phyloP scores from a whole-genome alignment of 2,113 vertebrate species.

The Jaculus jaculus region DNA sequence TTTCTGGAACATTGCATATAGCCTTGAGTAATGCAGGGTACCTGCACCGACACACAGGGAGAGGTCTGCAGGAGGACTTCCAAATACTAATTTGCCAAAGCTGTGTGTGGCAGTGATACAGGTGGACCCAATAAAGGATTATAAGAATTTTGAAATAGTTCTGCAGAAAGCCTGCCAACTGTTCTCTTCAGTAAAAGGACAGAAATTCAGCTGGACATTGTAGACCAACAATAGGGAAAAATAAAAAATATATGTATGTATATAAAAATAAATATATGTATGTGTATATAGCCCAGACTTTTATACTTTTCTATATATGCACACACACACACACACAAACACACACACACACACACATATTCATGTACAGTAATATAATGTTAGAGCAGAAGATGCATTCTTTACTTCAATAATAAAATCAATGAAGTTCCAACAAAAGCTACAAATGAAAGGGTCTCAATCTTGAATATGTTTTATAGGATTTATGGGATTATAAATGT shows the following conservation, averaged over 20 bases:
- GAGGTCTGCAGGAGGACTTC: not conserved
- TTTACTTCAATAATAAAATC: not conserved
- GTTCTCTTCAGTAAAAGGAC: not conserved
- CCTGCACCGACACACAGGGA: not conserved
- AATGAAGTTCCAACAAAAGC: not conserved
- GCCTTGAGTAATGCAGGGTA: not conserved
- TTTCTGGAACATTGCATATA: not conserved
- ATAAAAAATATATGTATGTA: not conserved
- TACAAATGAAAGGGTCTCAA: not conserved
- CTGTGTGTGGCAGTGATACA: not conserved
- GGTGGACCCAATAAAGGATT: not conserved
- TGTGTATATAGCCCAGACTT: too few species aligned
- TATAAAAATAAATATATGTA: not conserved
- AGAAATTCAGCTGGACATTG: not conserved
- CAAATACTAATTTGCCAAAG: not conserved
- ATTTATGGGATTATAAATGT: not conserved
- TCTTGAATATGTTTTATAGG: not conserved
- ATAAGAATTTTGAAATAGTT: not conserved
- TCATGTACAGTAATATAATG: not conserved
- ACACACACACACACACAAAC: too few species aligned
- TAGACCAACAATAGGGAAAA: not conserved
- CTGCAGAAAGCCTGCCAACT: not conserved
- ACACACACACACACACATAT: too few species aligned
- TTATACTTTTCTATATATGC: too few species aligned
- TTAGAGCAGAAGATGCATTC: not conserved